phyloP scores from a whole-genome alignment of 2,888 invertebrate species.

The Malthinus flaveolus region DNA sequence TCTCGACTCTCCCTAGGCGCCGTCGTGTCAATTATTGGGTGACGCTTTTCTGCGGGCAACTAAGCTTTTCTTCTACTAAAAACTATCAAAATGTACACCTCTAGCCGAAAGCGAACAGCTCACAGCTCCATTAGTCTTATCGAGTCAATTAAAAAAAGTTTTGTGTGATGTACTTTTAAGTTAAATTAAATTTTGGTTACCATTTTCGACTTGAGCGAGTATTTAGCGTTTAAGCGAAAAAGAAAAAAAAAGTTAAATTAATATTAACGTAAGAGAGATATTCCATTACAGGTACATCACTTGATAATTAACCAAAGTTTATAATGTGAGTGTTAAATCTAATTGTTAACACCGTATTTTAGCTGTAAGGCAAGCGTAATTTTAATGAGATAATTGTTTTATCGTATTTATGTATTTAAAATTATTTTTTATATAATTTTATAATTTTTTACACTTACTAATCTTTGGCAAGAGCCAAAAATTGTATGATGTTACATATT shows the following conservation, averaged over 20 bases:
- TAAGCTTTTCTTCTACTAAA: too few relatives aligned
- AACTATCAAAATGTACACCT: too few relatives aligned
- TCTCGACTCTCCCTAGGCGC: too few relatives aligned
- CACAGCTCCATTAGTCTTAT: too few relatives aligned
- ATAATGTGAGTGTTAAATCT: constrained; percentile 39
- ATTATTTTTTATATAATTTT: constrained; percentile 51
- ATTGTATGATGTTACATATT: constrained; percentile 45
- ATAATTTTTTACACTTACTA: constrained; percentile 49
- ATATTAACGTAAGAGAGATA: not conserved
- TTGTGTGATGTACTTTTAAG: too few relatives aligned
- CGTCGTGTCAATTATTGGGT: too few relatives aligned
- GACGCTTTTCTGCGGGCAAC: too few relatives aligned
- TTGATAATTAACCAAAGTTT: constrained; percentile 51
- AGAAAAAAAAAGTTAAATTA: not conserved
- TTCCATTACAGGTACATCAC: constrained; percentile 44
- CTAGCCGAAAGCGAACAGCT: too few relatives aligned
- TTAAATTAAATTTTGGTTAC: too few relatives aligned
- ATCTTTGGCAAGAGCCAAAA: constrained; percentile 42
- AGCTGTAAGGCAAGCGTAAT: constrained; percentile 46
- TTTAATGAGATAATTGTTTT: constrained; percentile 40
- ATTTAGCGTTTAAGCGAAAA: not conserved
- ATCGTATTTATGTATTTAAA: constrained; percentile 44
- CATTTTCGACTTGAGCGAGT: too few relatives aligned
- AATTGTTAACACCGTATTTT: constrained; percentile 40
- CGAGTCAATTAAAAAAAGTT: too few relatives aligned